These are phyloP conservation scores for Apteryx mantelli DNA, from an alignment of 2,113 vertebrate species.

Conservation along the genomic window DNA sequence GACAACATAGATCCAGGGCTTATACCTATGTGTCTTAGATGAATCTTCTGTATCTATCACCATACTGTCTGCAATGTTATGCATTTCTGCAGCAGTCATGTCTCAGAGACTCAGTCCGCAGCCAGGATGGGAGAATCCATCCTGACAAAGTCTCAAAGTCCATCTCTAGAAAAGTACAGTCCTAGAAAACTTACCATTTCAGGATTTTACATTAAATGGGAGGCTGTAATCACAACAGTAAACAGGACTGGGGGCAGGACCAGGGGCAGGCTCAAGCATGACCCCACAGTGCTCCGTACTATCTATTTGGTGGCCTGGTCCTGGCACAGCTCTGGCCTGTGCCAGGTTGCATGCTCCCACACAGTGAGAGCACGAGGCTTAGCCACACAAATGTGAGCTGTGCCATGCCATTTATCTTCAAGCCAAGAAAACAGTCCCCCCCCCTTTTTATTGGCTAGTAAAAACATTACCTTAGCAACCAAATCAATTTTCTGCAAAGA, in stretches of 20 bases:
- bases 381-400: not conserved
- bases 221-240: not conserved
- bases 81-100: not conserved
- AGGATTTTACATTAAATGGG: not conserved
- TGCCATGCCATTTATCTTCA: not conserved
- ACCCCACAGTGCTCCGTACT: accelerated
- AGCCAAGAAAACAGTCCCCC: not conserved
- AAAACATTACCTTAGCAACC: not conserved
- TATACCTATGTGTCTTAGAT: not conserved
- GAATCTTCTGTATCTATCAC: not conserved
- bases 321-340: not conserved
- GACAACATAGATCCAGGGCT: not conserved
- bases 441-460: not conserved
- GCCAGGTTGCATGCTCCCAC: accelerated
- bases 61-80: not conserved
- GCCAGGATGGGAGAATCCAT: not conserved
- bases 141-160: not conserved
- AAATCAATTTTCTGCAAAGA: not conserved
- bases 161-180: not conserved
- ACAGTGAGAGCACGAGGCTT: not conserved
- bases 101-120: not conserved
- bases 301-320: too few relatives aligned
- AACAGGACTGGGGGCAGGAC: not conserved
- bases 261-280: not conserved
- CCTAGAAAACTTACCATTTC: accelerated